Conservation (phyloP, 1,140 invertebrate genomes). For the Leguminivora glycinivorella region DNA sequence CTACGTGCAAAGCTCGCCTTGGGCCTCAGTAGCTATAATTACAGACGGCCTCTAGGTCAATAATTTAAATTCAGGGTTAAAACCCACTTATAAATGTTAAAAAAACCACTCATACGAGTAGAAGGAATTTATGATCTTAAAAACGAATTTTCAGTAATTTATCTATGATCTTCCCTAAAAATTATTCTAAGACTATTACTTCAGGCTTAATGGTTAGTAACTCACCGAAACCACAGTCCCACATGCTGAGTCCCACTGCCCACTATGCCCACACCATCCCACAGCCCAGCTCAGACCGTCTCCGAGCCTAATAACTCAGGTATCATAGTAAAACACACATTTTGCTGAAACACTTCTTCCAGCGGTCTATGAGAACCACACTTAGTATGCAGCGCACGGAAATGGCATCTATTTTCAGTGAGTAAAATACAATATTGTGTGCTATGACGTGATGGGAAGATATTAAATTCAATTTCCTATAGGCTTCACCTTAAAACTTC, state of each 20-base stretch:
- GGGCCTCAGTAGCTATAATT: background rate
- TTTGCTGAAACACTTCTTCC: conserved; percentile 11
- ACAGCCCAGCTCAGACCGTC: conserved; percentile 3
- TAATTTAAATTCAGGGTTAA: background rate
- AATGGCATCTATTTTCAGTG: conserved; percentile 8
- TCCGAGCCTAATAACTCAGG: conserved; percentile 6
- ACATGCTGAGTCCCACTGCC: conserved; percentile 9
- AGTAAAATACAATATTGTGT: conserved; percentile 15
- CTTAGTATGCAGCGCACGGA: conserved; percentile 10
- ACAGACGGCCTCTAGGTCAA: background rate
- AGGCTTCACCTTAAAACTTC: background rate
- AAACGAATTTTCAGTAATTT: background rate
- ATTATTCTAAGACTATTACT: background rate
- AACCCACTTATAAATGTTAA: background rate
- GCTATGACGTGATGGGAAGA: background rate
- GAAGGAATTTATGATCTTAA: background rate
- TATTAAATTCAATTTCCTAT: background rate
- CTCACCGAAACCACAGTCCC: conserved; percentile 13
- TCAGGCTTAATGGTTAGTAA: background rate
- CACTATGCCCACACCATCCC: conserved; percentile 22
- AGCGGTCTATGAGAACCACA: background rate
- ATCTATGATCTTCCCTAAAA: background rate
- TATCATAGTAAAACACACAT: conserved; percentile 26
- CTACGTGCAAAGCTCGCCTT: no score
- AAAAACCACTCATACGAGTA: background rate